Evolutionary conservation across 35 echinoderm and acorn worm species (phyloP).

Genomic region (Heliocidaris tuberculata): DNA sequence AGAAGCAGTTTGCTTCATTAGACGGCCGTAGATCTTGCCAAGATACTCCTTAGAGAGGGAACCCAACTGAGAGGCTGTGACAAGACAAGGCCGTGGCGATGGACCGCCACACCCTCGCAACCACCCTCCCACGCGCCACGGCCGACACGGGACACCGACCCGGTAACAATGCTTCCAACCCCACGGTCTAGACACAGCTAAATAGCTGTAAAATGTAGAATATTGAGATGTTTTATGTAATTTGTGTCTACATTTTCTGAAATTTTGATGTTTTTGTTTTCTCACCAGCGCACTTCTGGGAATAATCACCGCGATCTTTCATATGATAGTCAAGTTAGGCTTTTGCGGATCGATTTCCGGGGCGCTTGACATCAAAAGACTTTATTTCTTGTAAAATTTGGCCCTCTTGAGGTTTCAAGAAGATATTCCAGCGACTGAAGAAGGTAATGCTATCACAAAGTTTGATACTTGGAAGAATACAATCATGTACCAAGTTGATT

Average conservation of each 20-base stretch:
- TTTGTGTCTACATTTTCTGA: neutral
- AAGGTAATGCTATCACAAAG: neutral
- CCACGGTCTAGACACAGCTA: constrained; percentile 5
- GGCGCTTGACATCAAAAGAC: neutral
- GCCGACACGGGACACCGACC: constrained; percentile 18
- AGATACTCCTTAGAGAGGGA: neutral
- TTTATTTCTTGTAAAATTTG: neutral
- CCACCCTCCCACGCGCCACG: constrained; percentile 18
- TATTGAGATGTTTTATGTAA: neutral
- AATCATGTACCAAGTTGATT: neutral
- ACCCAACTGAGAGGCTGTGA: neutral
- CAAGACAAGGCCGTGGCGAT: neutral
- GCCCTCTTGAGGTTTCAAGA: neutral
- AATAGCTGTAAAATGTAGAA: neutral
- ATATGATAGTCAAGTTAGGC: neutral
- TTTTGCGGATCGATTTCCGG: neutral
- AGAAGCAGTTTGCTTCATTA: neutral
- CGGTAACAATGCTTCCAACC: neutral
- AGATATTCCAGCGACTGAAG: neutral
- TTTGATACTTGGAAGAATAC: neutral
- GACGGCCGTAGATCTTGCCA: neutral
- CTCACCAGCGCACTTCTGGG: neutral
- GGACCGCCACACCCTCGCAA: constrained; percentile 31
- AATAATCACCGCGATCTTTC: neutral
- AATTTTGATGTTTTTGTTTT: neutral